These are phyloP conservation scores for Corythaixoides concolor DNA, from an alignment of 2,113 vertebrate genomes.

Conservation along the genomic window DNA sequence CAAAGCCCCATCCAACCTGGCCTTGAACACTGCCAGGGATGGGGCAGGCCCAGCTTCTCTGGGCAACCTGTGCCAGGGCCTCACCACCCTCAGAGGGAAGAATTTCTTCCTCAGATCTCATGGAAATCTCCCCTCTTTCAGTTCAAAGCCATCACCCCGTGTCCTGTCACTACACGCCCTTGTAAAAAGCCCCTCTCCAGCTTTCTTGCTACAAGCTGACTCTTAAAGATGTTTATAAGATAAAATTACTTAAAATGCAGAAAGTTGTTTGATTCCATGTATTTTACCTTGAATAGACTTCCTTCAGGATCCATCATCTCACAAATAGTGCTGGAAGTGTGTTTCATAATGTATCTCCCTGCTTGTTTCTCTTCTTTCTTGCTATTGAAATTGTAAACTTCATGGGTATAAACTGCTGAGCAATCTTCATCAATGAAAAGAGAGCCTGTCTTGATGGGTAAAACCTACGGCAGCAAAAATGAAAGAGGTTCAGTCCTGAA, in stretches of 20 bases:
- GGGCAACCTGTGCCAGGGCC: too few species aligned
- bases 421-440: constrained; percentile 83
- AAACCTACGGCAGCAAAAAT: constrained; percentile 63
- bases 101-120: too few species aligned
- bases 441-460: constrained; percentile 74
- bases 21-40: too few species aligned
- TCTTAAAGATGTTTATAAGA: not conserved
- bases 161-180: too few species aligned
- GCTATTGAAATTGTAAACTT: constrained; percentile 26
- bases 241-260: not conserved
- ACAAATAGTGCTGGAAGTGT: constrained; percentile 77
- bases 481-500: not conserved
- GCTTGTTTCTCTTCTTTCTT: constrained; percentile 51
- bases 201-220: not conserved
- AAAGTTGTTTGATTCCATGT: not conserved
- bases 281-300: constrained; percentile 86
- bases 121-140: too few species aligned
- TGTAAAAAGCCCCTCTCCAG: too few species aligned
- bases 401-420: constrained; percentile 79
- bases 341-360: constrained; percentile 86
- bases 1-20: too few species aligned
- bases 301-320: constrained; percentile 83
- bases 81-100: too few species aligned
- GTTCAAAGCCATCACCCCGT: too few species aligned
- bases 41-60: too few species aligned